Percentiles rank a stretch among this genome's conserved stretches.
These are phyloP conservation scores for Stictonetta naevosa DNA, from an alignment of 2,113 vertebrate species.

Conservation along the genomic window DNA sequence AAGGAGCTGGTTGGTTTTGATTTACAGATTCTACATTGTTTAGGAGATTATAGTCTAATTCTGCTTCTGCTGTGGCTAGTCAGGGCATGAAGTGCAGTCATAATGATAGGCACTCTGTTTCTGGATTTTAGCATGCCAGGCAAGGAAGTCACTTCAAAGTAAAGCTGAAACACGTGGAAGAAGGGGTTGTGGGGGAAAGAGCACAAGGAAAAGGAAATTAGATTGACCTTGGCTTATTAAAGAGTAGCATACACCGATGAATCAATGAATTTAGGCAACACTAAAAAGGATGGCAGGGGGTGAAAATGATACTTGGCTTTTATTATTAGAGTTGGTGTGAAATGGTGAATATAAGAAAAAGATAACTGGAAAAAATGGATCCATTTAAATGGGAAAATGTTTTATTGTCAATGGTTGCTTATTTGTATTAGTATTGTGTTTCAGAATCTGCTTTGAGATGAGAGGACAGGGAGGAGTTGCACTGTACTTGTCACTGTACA, in stretches of 20 bases:
- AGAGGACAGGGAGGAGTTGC: background rate
- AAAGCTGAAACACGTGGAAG: slow-evolving; percentile 53
- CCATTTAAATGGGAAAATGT: background rate
- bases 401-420: background rate
- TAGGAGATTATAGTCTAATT: slow-evolving; percentile 55
- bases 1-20: slow-evolving; percentile 36
- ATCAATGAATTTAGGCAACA: background rate
- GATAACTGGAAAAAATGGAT: background rate
- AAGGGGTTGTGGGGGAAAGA: background rate
- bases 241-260: background rate
- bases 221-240: background rate
- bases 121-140: slow-evolving; percentile 48
- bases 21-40: slow-evolving; percentile 64
- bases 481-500: background rate
- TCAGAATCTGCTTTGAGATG: background rate
- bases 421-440: background rate
- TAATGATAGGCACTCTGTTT: slow-evolving; percentile 34
- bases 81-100: slow-evolving; percentile 44
- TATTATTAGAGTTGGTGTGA: background rate
- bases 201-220: slow-evolving; percentile 16
- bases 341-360: background rate
- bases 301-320: background rate
- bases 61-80: slow-evolving; percentile 47
- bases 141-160: slow-evolving; percentile 61
- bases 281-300: background rate